phyloP scores from a whole-genome alignment of 2,888 invertebrate species.

The Chesias legatella region DNA sequence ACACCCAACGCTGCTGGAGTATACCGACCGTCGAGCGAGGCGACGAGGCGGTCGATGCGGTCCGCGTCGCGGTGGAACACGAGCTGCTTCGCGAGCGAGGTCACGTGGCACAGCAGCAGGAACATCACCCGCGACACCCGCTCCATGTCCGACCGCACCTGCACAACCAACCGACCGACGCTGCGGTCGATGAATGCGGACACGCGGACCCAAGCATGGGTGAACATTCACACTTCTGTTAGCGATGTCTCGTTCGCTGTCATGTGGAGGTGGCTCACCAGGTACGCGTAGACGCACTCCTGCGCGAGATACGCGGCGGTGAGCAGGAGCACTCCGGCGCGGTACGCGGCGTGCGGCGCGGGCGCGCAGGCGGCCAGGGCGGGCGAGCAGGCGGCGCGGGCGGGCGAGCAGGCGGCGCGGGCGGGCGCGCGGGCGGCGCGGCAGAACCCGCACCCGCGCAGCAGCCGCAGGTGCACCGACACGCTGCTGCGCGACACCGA shows the following conservation, averaged over 20 bases:
- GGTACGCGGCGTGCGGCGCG: no score
- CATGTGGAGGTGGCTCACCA: conserved; percentile 32
- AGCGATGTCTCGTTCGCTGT: no score
- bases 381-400: no score
- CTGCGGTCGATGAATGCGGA: no score
- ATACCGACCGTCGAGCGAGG: conserved; percentile 35
- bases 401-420: conserved; percentile 14
- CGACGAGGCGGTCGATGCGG: conserved; percentile 33
- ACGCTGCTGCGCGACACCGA: conserved; percentile 32
- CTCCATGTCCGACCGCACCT: conserved; percentile 57
- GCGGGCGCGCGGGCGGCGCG: conserved; percentile 22
- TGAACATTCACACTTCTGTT: no score
- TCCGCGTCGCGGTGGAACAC: conserved; percentile 45
- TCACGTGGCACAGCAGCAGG: conserved; percentile 66
- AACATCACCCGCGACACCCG: conserved; percentile 67
- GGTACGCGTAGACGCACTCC: conserved; percentile 44
- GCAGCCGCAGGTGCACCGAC: conserved; percentile 32
- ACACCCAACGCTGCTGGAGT: no score
- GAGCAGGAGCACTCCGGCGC: conserved; percentile 32
- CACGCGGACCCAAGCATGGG: no score
- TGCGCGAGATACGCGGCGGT: conserved; percentile 40
- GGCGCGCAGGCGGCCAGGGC: no score
- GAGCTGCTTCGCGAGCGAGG: conserved; percentile 61
- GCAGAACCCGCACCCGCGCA: conserved; percentile 39
- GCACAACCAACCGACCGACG: no score